phyloP scores from a whole-genome alignment of 2,888 invertebrate species.

The Norana najaformis region DNA sequence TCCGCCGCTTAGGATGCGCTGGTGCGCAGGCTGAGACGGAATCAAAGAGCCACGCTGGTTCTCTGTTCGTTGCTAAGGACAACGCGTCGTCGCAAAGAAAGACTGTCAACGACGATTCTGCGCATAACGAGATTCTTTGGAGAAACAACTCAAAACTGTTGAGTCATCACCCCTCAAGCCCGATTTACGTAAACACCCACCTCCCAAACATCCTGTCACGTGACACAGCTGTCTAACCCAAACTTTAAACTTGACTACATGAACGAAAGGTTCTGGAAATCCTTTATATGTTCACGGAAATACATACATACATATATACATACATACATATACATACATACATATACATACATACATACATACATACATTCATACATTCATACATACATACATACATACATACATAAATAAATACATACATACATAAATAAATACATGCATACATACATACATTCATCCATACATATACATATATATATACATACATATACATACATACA shows the following conservation, averaged over 20 bases:
- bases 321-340: neutral
- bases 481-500: too few species aligned
- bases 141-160: neutral
- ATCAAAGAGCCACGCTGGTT: neutral
- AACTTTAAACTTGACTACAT: neutral
- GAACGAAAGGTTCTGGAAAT: too few species aligned
- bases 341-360: neutral
- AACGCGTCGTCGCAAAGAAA: neutral
- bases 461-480: neutral
- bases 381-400: neutral
- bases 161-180: neutral
- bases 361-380: neutral
- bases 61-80: neutral
- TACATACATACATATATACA: neutral
- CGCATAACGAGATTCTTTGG: slow-evolving; percentile 17
- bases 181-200: neutral
- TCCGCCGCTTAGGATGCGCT: neutral
- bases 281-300: neutral
- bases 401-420: neutral
- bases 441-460: neutral
- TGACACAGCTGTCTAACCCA: neutral
- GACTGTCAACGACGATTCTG: neutral
- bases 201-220: neutral
- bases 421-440: neutral
- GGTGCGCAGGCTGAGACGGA: neutral